phyloP scores from a whole-genome alignment of 2,888 invertebrate genomes.

The Phasia obesa region DNA sequence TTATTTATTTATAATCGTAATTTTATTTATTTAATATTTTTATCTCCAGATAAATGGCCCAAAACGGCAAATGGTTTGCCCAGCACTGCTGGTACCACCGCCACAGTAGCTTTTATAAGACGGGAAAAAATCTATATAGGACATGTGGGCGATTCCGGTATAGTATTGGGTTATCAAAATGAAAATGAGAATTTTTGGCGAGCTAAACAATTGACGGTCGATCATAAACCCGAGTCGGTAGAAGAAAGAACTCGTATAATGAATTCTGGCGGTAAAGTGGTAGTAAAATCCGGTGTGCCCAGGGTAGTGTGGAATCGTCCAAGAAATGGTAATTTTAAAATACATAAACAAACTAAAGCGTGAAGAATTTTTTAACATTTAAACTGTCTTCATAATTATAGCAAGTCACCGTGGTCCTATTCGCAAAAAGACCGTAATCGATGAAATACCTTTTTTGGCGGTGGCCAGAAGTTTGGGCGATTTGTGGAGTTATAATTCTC shows the following conservation, averaged over 20 bases:
- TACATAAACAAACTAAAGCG: neutral
- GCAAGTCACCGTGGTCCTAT: slow-evolving; percentile 88
- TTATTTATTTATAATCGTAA: no score
- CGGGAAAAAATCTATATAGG: slow-evolving; percentile 97
- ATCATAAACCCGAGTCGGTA: slow-evolving; percentile 97
- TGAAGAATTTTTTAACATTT: no score
- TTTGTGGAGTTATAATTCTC: slow-evolving; percentile 98
- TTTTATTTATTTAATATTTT: neutral
- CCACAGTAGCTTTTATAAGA: slow-evolving; percentile 96
- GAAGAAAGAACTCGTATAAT: slow-evolving; percentile 93
- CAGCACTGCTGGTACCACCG: slow-evolving; percentile 98
- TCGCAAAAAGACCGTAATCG: slow-evolving; percentile 93
- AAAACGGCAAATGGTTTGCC: slow-evolving; percentile 96
- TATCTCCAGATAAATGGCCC: slow-evolving; percentile 93
- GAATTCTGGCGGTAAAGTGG: slow-evolving; percentile 90
- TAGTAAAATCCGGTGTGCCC: slow-evolving; percentile 92
- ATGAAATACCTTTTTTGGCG: slow-evolving; percentile 97
- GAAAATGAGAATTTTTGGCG: slow-evolving; percentile 89
- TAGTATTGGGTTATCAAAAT: slow-evolving; percentile 92
- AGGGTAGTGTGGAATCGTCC: slow-evolving; percentile 99
- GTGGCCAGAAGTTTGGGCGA: slow-evolving; percentile 98
- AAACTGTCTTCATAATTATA: slow-evolving; percentile 34
- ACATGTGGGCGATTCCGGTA: slow-evolving; percentile 99
- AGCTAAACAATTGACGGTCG: slow-evolving; percentile 91
- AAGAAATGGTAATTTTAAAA: slow-evolving; percentile 84